Base-by-base conservation (phyloP, 2,888 invertebrate species). In the Drosophila hamatofila region DNA sequence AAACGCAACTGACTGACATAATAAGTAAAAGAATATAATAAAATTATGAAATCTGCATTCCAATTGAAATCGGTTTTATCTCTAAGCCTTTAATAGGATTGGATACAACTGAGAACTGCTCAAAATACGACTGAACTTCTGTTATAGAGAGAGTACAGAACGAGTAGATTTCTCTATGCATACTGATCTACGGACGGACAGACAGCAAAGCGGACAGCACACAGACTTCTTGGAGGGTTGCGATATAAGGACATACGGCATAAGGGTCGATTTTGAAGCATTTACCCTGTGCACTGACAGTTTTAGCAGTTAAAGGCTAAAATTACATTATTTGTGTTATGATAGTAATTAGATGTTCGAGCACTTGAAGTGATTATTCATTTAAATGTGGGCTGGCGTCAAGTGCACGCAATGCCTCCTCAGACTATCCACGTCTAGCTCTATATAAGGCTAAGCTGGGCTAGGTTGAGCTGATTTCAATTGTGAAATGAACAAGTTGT, bases 401-500 rank as follows among this genome's bases (percentile, higher is more conserved):
- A 11, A 18, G 5, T 18, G 33, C 74, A 77, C 75, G 77, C 65
- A 57, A 65, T 35, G 30, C 3, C 21, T n/a, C 23, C 23, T 4
- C 8, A 2, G 14, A n/a, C 37, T 23, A 2, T 5, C 6, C 0
- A 0, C 2, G 21, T 16, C 2, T 11, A 8, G 2, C 1, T 7
- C 7, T 69, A 51, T 62, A 69, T 21, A 66, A 70, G 42, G 23
- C 62, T 9, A 6, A 35, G 25, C 18, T n/a, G 16, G 4, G 12
- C 11, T 8, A 11, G 6, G 4, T 3, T 7, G 9, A 23, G 8
- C 21, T 59, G 25, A 52, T 16, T 33, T 37, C 44, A 16, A 27
- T 21, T 41, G 48, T 39, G 16, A 56, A 48, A 86, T 86, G 83
- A 56, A 56, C 12, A 71, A 60, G 37, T 44, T 83, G 9, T 21